These are phyloP conservation scores for Laterallus jamaicensis DNA, from an alignment of 2,113 vertebrate genomes.

Conservation along the genomic window DNA sequence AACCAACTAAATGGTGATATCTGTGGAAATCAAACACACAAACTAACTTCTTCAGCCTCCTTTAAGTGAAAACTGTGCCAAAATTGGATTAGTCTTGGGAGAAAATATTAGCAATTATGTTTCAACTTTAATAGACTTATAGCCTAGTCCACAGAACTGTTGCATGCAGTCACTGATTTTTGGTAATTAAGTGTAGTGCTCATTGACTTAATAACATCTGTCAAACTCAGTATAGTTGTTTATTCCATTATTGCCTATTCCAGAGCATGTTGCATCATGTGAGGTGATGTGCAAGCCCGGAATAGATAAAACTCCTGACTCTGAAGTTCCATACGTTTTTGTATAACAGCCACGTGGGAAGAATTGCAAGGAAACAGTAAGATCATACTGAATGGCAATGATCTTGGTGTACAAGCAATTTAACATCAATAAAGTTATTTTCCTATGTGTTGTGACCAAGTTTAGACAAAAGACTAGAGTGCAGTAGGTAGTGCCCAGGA, in stretches of 20 bases:
- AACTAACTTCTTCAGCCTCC: neutral
- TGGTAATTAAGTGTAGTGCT: neutral
- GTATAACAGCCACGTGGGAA: neutral
- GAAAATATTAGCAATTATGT: neutral
- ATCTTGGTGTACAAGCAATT: neutral
- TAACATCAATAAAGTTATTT: neutral
- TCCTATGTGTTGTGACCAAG: neutral
- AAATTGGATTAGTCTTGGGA: neutral
- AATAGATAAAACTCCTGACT: neutral
- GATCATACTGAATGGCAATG: neutral
- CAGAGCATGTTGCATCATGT: neutral
- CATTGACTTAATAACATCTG: neutral
- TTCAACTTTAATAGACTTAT: neutral
- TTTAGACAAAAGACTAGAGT: neutral
- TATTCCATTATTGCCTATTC: neutral
- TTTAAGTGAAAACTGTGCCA: neutral
- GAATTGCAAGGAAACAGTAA: neutral
- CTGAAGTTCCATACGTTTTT: neutral
- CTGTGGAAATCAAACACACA: neutral
- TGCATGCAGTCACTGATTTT: neutral
- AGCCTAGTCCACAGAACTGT: neutral
- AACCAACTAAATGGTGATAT: neutral
- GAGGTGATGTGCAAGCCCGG: neutral
- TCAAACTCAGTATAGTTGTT: neutral
- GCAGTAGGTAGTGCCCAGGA: neutral